Evolutionary conservation across 2,888 invertebrate species (phyloP).

Genomic region (Nomada flava): DNA sequence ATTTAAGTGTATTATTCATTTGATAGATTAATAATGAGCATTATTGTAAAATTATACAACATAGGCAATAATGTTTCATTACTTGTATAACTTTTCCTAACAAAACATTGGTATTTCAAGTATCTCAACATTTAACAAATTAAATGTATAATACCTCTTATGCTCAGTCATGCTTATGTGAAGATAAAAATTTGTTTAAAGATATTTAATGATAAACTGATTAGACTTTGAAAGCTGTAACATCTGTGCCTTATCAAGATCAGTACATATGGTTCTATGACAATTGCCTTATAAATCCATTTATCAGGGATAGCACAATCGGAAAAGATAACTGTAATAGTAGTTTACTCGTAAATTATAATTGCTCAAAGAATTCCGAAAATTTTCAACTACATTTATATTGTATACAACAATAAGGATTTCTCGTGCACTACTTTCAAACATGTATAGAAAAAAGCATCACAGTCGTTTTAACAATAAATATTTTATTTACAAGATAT

Average conservation of each 20-base stretch:
- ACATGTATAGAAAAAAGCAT: conserved; percentile 39
- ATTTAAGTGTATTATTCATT: conserved; percentile 8
- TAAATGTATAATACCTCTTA: conserved; percentile 5
- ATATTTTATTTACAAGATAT: conserved; percentile 78
- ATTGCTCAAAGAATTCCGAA: not conserved
- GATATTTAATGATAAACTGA: conserved; percentile 1
- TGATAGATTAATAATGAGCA: conserved; percentile 1
- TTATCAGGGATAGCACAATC: conserved; percentile 45
- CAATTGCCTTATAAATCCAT: conserved; percentile 32
- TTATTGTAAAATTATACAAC: not conserved
- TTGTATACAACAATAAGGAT: conserved; percentile 4
- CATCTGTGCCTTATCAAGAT: conserved; percentile 64
- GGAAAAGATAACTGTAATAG: conserved; percentile 10
- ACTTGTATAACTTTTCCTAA: not conserved
- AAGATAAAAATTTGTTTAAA: not conserved
- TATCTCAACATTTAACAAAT: not conserved
- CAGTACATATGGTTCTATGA: conserved; percentile 34
- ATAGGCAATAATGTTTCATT: not conserved
- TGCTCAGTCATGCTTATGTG: not conserved
- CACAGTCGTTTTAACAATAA: conserved; percentile 72
- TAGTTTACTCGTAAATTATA: conserved; percentile 16
- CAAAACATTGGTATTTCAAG: not conserved
- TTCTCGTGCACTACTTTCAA: conserved; percentile 21
- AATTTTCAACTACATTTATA: not conserved
- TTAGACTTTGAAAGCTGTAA: conserved; percentile 44